phyloP scores from a whole-genome alignment of 2,113 vertebrate species.

The Pantherophis guttatus region DNA sequence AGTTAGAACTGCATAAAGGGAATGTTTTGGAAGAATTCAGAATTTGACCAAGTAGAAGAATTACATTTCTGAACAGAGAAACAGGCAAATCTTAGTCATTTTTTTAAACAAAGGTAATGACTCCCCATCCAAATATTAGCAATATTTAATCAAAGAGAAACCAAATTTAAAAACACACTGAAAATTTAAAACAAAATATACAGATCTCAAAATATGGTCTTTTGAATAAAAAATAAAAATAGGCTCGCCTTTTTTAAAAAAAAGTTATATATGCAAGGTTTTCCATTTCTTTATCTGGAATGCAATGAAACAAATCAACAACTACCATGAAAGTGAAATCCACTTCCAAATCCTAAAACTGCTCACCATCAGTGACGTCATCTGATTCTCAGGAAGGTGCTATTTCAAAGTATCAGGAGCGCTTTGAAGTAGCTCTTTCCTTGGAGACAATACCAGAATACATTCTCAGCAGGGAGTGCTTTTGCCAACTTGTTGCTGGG shows the following conservation, averaged over 20 bases:
- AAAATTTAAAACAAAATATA: background rate
- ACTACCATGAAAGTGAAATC: background rate
- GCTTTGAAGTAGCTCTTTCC: background rate
- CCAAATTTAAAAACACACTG: background rate
- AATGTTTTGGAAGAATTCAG: background rate
- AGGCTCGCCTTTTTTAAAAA: background rate
- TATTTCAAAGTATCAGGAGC: background rate
- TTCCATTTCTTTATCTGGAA: background rate
- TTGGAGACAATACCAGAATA: background rate
- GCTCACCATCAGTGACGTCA: background rate
- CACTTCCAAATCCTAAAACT: background rate
- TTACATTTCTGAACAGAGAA: background rate
- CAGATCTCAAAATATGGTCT: background rate
- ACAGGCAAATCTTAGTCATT: background rate
- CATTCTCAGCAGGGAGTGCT: background rate
- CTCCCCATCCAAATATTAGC: background rate
- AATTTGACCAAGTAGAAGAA: background rate
- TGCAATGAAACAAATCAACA: background rate
- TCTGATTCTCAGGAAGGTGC: background rate
- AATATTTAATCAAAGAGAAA: background rate
- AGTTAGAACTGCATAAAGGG: background rate
- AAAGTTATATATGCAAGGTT: background rate
- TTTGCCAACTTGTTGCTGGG: background rate
- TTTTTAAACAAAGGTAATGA: background rate
- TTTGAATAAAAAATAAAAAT: background rate